Evolutionary conservation across 2,113 vertebrate genomes (phyloP).

Genomic region (Rutilus rutilus): DNA sequence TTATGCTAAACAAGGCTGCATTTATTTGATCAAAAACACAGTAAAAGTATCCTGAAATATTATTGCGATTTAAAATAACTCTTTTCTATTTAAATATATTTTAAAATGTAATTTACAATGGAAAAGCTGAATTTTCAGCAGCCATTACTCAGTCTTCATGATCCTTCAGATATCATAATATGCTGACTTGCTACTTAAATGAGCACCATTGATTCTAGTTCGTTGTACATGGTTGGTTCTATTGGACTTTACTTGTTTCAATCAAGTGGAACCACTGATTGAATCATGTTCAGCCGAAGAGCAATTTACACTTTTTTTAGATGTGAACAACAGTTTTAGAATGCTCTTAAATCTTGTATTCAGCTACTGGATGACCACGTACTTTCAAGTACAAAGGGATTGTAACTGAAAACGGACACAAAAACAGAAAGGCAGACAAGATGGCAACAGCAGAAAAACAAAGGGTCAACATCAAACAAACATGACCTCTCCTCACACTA

Average conservation of each 20-base stretch:
- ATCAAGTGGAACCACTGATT: no score
- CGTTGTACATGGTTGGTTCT: no score
- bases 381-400: not conserved
- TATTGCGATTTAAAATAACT: not conserved
- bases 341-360: not conserved
- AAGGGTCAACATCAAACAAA: slow-evolving; percentile 24
- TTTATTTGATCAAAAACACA: not conserved
- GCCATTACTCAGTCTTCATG: no score
- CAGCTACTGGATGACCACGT: not conserved
- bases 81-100: not conserved
- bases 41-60: not conserved
- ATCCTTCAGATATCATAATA: not conserved
- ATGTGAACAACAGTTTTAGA: not conserved
- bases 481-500: slow-evolving; percentile 19
- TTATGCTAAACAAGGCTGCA: not conserved
- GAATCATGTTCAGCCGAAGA: no score
- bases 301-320: no score
- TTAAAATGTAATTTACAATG: no score
- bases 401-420: not conserved
- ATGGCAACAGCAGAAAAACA: slow-evolving; percentile 7
- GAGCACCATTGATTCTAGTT: no score
- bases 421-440: slow-evolving; percentile 13
- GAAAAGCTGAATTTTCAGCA: no score
- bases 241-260: no score
- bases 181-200: no score